Evolutionary conservation across 1,140 invertebrate genomes (phyloP).

Genomic region (Heliconius nattereri): DNA sequence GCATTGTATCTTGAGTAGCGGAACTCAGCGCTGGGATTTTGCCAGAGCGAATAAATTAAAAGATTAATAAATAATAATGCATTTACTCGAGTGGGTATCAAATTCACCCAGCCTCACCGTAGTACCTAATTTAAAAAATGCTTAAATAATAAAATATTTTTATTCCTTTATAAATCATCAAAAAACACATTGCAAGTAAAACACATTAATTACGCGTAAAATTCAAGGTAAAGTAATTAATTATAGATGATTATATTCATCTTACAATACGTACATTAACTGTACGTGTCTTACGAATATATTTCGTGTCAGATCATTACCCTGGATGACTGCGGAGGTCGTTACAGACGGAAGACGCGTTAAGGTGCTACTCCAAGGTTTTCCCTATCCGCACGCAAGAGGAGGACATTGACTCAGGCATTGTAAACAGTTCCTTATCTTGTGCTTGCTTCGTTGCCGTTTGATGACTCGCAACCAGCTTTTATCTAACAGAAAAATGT

Average conservation of each 20-base stretch:
- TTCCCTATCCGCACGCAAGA: slow-evolving; percentile 69
- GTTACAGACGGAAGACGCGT: slow-evolving; percentile 54
- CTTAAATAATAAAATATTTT: background rate
- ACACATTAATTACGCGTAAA: background rate
- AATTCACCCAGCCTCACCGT: background rate
- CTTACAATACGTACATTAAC: slow-evolving; percentile 54
- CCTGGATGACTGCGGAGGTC: slow-evolving; percentile 53
- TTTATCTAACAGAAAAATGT: slow-evolving; percentile 75
- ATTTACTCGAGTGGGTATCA: too few species aligned
- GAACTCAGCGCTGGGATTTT: too few species aligned
- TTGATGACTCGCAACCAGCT: slow-evolving; percentile 69
- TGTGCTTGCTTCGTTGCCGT: slow-evolving; percentile 58
- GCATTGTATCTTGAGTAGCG: too few species aligned
- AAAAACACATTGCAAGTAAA: background rate
- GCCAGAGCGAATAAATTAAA: too few species aligned
- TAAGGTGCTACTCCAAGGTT: slow-evolving; percentile 71
- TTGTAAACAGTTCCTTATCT: slow-evolving; percentile 81
- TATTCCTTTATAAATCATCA: background rate
- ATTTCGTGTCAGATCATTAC: slow-evolving; percentile 46
- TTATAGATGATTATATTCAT: slow-evolving; percentile 37
- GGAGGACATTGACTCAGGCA: slow-evolving; percentile 79
- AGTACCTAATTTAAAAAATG: background rate
- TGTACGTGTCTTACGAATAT: slow-evolving; percentile 48
- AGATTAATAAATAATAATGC: too few species aligned
- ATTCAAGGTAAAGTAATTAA: slow-evolving; percentile 14